Conservation (phyloP, 1,140 invertebrate genomes). For the Magallana ariakensis region DNA sequence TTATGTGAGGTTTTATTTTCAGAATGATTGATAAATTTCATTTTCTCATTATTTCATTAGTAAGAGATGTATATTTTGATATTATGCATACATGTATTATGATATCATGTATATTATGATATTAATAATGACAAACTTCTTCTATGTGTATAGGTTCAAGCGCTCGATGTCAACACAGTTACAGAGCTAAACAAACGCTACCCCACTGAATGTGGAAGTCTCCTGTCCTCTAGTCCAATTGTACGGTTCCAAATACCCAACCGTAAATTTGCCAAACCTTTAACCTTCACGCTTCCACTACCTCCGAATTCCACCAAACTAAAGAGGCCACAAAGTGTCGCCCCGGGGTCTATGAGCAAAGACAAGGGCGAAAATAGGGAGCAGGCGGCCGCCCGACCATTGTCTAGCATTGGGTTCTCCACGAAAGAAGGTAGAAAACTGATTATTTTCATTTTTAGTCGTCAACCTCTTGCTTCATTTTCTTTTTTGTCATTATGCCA, state of each 20-base stretch:
- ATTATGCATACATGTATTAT: too few species aligned
- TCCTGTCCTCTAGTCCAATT: constrained; percentile 69
- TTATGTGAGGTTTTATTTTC: too few species aligned
- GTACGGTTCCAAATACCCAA: constrained; percentile 53
- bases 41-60: too few species aligned
- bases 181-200: constrained; percentile 61
- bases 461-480: too few species aligned
- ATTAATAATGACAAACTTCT: too few species aligned
- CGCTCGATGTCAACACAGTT: constrained; percentile 63
- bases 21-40: too few species aligned
- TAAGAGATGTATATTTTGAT: too few species aligned
- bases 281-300: constrained; percentile 63
- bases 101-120: too few species aligned
- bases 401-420: constrained; percentile 31
- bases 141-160: constrained; percentile 69
- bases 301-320: constrained; percentile 61
- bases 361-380: constrained; percentile 12
- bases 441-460: neutral
- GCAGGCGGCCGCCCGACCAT: constrained; percentile 46
- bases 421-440: constrained; percentile 24
- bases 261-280: constrained; percentile 60
- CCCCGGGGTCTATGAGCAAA: constrained; percentile 33
- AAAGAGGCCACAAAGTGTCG: constrained; percentile 63
- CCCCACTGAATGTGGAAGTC: constrained; percentile 57
- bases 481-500: too few species aligned